Evolutionary conservation across 2,113 vertebrate genomes (phyloP), one percentile per base, ranked within the genome.

Genomic region (Rhizomys pruinosus): DNA sequence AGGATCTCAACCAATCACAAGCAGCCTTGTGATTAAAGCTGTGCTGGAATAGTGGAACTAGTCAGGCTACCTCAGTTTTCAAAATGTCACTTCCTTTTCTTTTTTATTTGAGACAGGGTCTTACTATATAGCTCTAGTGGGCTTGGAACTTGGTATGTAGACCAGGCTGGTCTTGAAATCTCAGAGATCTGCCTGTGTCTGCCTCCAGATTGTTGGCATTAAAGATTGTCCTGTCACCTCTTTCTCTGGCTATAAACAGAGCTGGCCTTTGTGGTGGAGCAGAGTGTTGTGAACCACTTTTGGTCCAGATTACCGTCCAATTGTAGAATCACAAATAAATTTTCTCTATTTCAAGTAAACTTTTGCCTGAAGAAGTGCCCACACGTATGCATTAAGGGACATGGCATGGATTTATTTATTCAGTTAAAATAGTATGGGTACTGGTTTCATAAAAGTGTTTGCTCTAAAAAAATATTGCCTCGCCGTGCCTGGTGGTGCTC

Each of bases 391-490:
- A 22, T 79, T 93, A 52, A 8, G 20, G 32, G 22, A 55, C 34
- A 55, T 61, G 61, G 20, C n/a, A 8, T 69, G 3, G 17, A 61
- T 9, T 34, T n/a, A n/a, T n/a, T n/a, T n/a, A n/a, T 92, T 93
- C 20, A n/a, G 2, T 85, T 95, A 84, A 66, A 82, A 74, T 86
- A 34, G 8, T 91, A 79, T 55, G 15, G 74, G 20, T 89, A 73
- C 23, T 63, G 63, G 13, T 59, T 78, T n/a, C n/a, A 55, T 37
- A 66, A 11, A 74, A 87, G n/a, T 82, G 4, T 68, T 71, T 9
- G 4, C 27, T 73, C 9, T 91, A 42, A 86, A 88, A 52, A 80
- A 17, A 42, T 63, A 68, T 27, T 44, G n/a, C 64, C 3, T 87
- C 27, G n/a, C n/a, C n/a, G n/a, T n/a, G n/a, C n/a, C n/a, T n/a